phyloP scores from a whole-genome alignment of 2,888 invertebrate genomes.

The Meiosimyza platycephala region DNA sequence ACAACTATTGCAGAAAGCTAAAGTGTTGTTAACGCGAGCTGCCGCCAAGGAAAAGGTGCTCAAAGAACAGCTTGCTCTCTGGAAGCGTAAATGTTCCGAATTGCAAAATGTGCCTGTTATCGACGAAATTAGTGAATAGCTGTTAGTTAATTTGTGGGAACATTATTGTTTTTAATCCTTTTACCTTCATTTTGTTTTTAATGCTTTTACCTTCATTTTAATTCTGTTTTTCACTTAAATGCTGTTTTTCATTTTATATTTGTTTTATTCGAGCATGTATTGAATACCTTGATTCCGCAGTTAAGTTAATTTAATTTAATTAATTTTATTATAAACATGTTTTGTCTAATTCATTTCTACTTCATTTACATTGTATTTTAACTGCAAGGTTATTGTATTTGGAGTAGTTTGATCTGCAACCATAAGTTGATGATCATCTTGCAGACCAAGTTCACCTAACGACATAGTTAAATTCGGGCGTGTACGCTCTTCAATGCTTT shows the following conservation, averaged over 20 bases:
- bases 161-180: not conserved
- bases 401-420: slow-evolving; percentile 95
- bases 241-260: not conserved
- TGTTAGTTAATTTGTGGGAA: slow-evolving; percentile 20
- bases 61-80: slow-evolving; percentile 68
- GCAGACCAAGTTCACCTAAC: slow-evolving; percentile 84
- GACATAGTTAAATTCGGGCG: slow-evolving; percentile 89
- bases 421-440: slow-evolving; percentile 85
- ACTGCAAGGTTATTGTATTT: slow-evolving; percentile 79
- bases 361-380: slow-evolving; percentile 76
- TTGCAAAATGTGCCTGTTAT: slow-evolving; percentile 68
- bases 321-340: not conserved
- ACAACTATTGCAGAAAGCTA: slow-evolving; percentile 74
- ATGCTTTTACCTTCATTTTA: slow-evolving; percentile 12
- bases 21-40: slow-evolving; percentile 73
- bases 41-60: slow-evolving; percentile 75
- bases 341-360: slow-evolving; percentile 63
- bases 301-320: too few relatives aligned
- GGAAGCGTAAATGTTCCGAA: slow-evolving; percentile 67
- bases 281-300: slow-evolving; percentile 2
- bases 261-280: slow-evolving; percentile 11
- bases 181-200: slow-evolving; percentile 12
- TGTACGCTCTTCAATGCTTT: slow-evolving; percentile 91
- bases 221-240: not conserved
- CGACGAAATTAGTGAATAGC: slow-evolving; percentile 66